Percentiles rank a stretch among this genome's conserved stretches.
phyloP scores from a whole-genome alignment of 2,797 vertebrate genomes.

The Esox lucius region DNA sequence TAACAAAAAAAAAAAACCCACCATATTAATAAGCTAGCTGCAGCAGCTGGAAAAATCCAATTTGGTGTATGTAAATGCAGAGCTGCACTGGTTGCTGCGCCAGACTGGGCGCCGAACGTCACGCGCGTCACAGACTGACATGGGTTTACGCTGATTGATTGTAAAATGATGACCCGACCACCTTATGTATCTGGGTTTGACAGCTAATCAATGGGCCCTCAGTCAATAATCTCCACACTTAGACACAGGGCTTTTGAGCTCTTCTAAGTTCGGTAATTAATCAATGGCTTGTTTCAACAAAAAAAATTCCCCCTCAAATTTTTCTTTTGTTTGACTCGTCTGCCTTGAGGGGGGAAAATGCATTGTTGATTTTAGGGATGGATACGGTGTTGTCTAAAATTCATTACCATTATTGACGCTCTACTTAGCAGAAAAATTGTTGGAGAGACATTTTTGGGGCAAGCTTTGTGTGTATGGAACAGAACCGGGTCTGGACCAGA shows the following conservation, averaged over 20 bases:
- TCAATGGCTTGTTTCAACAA: slow-evolving; percentile 41
- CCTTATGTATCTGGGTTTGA: slow-evolving; percentile 59
- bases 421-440: slow-evolving; percentile 41
- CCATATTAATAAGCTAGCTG: background rate
- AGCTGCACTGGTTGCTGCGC: slow-evolving; percentile 18
- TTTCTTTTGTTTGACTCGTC: slow-evolving; percentile 21
- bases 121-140: slow-evolving; percentile 33
- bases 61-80: background rate
- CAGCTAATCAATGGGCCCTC: slow-evolving; percentile 58
- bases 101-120: slow-evolving; percentile 5
- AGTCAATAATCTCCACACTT: slow-evolving; percentile 50
- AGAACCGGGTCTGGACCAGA: slow-evolving; percentile 55
- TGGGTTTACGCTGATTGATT: slow-evolving; percentile 60
- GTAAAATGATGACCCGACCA: slow-evolving; percentile 48
- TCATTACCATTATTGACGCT: background rate
- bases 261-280: slow-evolving; percentile 45
- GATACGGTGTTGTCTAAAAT: background rate
- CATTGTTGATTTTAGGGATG: slow-evolving; percentile 32
- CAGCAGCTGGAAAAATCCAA: background rate
- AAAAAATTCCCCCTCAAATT: background rate
- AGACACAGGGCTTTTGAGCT: slow-evolving; percentile 43
- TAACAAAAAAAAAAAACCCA: background rate
- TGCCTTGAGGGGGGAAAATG: slow-evolving; percentile 42
- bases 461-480: slow-evolving; percentile 49
- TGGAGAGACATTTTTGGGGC: slow-evolving; percentile 45